phyloP scores from a whole-genome alignment of 2,113 vertebrate genomes.

The Platysteira castanea region DNA sequence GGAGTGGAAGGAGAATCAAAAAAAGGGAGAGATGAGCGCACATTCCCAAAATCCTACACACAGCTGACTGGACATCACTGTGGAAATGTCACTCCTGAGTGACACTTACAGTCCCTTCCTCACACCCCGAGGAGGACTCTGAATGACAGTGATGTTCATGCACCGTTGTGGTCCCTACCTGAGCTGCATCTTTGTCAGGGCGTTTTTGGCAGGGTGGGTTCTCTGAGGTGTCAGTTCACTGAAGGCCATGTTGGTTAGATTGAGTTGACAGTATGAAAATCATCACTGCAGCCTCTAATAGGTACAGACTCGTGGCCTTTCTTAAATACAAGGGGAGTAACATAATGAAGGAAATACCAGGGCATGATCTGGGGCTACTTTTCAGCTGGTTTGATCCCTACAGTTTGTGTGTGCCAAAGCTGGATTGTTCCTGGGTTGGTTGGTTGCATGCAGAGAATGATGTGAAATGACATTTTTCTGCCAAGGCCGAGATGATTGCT shows the following conservation, averaged over 20 bases:
- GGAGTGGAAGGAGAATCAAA: not conserved
- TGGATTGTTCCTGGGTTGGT: not conserved
- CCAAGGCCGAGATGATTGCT: not conserved
- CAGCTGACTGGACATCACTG: not conserved
- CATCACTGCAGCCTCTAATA: not conserved
- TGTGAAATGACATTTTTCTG: not conserved
- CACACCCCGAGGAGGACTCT: not conserved
- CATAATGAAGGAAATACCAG: not conserved
- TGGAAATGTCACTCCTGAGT: not conserved
- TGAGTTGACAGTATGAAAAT: not conserved
- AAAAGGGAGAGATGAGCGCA: not conserved
- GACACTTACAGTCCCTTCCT: not conserved
- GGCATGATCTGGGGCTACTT: not conserved
- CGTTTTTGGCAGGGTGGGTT: not conserved
- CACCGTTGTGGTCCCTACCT: not conserved
- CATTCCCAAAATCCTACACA: not conserved
- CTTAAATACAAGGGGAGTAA: not conserved
- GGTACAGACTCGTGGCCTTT: accelerated
- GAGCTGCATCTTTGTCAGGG: not conserved
- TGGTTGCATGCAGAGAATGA: not conserved
- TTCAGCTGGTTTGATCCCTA: not conserved
- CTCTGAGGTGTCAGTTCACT: not conserved
- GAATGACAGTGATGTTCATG: not conserved
- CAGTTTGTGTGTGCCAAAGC: not conserved
- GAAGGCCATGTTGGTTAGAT: not conserved